These are phyloP conservation scores for Eumerus sabulonum DNA, from an alignment of 2,888 invertebrate species.

Conservation along the genomic window DNA sequence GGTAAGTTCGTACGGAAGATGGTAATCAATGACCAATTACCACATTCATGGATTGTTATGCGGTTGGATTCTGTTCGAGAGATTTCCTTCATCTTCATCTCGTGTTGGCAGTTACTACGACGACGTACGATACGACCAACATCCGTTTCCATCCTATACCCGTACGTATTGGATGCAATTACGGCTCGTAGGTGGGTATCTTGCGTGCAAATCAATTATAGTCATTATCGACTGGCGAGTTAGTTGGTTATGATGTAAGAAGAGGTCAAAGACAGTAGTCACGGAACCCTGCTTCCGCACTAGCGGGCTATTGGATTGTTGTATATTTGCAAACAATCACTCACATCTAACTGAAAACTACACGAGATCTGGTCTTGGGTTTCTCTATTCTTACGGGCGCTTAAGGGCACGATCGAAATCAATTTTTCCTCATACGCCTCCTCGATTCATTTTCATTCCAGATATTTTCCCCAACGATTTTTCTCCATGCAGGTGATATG, in stretches of 20 bases:
- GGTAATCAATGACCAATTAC: constrained; percentile 69
- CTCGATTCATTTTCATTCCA: too few species aligned
- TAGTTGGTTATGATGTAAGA: constrained; percentile 28
- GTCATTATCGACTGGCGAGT: constrained; percentile 34
- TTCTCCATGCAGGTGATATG: neutral
- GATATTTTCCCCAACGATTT: too few species aligned
- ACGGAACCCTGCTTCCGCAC: too few species aligned
- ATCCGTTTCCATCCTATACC: constrained; percentile 49
- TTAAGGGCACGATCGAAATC: too few species aligned
- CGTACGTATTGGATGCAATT: constrained; percentile 43
- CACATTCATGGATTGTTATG: constrained; percentile 67
- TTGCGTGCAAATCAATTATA: constrained; percentile 66
- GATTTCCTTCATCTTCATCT: constrained; percentile 4
- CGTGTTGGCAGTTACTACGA: constrained; percentile 48
- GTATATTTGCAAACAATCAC: too few species aligned
- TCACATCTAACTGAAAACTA: too few species aligned
- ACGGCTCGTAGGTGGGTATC: constrained; percentile 31
- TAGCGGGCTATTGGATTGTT: too few species aligned
- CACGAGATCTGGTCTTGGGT: too few species aligned
- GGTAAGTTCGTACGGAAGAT: constrained; percentile 61
- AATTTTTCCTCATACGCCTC: too few species aligned
- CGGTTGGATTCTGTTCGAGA: constrained; percentile 37
- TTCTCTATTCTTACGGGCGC: too few species aligned
- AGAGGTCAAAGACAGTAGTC: constrained; percentile 4
- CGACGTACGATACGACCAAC: constrained; percentile 30